phyloP scores from a whole-genome alignment of 2,888 invertebrate species.

The Lymantria dispar region DNA sequence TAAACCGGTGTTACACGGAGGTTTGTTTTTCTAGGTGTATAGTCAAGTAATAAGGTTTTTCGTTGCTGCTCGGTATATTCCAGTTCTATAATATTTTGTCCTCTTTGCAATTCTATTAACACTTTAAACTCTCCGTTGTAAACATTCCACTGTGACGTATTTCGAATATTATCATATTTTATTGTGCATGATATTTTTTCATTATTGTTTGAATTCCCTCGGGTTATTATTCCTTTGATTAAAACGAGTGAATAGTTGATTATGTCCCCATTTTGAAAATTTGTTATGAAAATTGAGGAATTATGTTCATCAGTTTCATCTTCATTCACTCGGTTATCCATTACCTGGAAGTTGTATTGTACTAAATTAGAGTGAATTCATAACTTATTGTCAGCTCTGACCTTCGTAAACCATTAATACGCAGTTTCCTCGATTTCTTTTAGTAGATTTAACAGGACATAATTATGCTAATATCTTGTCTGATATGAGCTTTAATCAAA shows the following conservation, averaged over 20 bases:
- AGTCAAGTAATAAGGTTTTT: slow-evolving; percentile 76
- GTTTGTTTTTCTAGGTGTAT: slow-evolving; percentile 82
- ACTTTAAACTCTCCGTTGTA: slow-evolving; percentile 87
- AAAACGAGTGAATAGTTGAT: slow-evolving; percentile 84
- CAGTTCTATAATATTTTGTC: slow-evolving; percentile 84
- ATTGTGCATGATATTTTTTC: slow-evolving; percentile 69
- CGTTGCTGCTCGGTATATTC: slow-evolving; percentile 75
- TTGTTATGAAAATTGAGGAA: slow-evolving; percentile 77
- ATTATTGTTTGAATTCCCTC: slow-evolving; percentile 64
- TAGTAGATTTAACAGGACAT: slow-evolving; percentile 40
- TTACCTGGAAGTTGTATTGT: slow-evolving; percentile 68
- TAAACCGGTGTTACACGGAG: slow-evolving; percentile 90
- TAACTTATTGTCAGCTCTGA: slow-evolving; percentile 29
- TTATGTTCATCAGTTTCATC: slow-evolving; percentile 66
- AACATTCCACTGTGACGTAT: slow-evolving; percentile 82
- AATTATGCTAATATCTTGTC: slow-evolving; percentile 44
- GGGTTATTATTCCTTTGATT: slow-evolving; percentile 82
- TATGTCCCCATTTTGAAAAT: slow-evolving; percentile 84
- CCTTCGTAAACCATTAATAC: slow-evolving; percentile 42
- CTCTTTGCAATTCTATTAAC: slow-evolving; percentile 83
- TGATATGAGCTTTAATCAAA: slow-evolving; percentile 8
- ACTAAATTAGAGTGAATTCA: slow-evolving; percentile 33
- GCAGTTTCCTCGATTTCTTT: slow-evolving; percentile 45
- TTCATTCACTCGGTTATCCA: slow-evolving; percentile 73
- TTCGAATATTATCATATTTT: slow-evolving; percentile 61